Conservation (phyloP, 2,888 invertebrate genomes). For the Synergus laeviventris region DNA sequence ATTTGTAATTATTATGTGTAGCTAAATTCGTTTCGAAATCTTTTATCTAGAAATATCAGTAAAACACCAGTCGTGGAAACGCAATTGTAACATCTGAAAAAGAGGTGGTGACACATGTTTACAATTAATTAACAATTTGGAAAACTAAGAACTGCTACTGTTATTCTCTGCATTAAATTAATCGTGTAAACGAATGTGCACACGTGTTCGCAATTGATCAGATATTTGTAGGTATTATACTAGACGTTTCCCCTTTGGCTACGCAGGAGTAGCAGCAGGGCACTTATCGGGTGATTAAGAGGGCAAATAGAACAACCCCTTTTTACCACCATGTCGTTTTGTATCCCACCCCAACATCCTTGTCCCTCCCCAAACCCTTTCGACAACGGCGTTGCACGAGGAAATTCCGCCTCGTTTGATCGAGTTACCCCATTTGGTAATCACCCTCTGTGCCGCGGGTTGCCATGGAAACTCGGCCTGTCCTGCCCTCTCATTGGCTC, state of each 20-base stretch:
- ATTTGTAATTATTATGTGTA: too few relatives aligned
- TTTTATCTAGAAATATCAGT: too few relatives aligned
- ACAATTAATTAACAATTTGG: constrained; percentile 3
- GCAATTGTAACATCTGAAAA: too few relatives aligned
- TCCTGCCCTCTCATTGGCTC: constrained; percentile 62
- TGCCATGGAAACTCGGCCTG: constrained; percentile 68
- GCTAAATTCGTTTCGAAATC: too few relatives aligned
- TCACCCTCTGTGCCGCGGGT: constrained; percentile 69
- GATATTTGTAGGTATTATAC: constrained; percentile 49
- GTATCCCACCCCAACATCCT: constrained; percentile 50
- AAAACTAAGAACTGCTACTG: background rate
- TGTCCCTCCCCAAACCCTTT: constrained; percentile 51
- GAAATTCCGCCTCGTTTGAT: constrained; percentile 68
- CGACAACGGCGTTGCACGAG: constrained; percentile 52
- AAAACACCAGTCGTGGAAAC: too few relatives aligned
- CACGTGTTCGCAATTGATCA: constrained; percentile 25
- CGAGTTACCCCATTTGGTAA: constrained; percentile 75
- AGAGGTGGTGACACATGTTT: too few relatives aligned
- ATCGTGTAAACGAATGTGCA: constrained; percentile 19
- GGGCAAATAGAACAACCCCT: constrained; percentile 70
- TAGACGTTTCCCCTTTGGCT: constrained; percentile 53
- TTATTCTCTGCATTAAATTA: constrained; percentile 26
- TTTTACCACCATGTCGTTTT: constrained; percentile 55
- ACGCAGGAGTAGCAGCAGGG: constrained; percentile 54
- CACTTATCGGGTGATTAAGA: constrained; percentile 75